phyloP scores from a whole-genome alignment of 2,888 invertebrate genomes.

The Drosophila paucipuncta region DNA sequence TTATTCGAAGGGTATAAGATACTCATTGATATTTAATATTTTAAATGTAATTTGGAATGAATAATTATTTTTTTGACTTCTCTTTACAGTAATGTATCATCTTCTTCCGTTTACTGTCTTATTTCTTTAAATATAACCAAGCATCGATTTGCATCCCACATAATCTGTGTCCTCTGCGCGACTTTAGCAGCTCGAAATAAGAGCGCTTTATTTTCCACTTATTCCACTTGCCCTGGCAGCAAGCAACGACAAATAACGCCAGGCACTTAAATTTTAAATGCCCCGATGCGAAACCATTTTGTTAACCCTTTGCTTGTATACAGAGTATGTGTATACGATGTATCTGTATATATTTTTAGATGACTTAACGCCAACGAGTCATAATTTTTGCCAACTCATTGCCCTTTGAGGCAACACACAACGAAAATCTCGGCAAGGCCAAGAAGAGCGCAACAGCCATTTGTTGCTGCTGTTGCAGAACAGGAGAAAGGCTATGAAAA shows the following conservation, averaged over 20 bases:
- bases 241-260: slow-evolving; percentile 30
- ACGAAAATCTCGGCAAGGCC: slow-evolving; percentile 60
- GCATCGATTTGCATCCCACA: not conserved
- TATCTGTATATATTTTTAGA: slow-evolving; percentile 53
- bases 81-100: not conserved
- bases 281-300: slow-evolving; percentile 43
- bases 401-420: slow-evolving; percentile 45
- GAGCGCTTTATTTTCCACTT: slow-evolving; percentile 35
- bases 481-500: slow-evolving; percentile 11
- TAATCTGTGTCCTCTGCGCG: not conserved
- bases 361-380: slow-evolving; percentile 62
- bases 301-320: slow-evolving; percentile 46
- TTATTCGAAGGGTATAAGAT: fast-evolving
- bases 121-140: not conserved
- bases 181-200: slow-evolving; percentile 9
- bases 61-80: not conserved
- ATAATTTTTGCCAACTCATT: slow-evolving; percentile 80
- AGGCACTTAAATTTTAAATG: slow-evolving; percentile 75
- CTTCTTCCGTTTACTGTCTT: not conserved
- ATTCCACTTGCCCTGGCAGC: slow-evolving; percentile 27
- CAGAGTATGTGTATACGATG: not conserved
- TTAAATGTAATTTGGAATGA: not conserved
- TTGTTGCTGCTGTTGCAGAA: slow-evolving; percentile 56
- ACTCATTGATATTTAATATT: not conserved
- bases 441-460: slow-evolving; percentile 55